Conservation (phyloP, 2,888 invertebrate genomes). For the Carterocephalus palaemon region DNA sequence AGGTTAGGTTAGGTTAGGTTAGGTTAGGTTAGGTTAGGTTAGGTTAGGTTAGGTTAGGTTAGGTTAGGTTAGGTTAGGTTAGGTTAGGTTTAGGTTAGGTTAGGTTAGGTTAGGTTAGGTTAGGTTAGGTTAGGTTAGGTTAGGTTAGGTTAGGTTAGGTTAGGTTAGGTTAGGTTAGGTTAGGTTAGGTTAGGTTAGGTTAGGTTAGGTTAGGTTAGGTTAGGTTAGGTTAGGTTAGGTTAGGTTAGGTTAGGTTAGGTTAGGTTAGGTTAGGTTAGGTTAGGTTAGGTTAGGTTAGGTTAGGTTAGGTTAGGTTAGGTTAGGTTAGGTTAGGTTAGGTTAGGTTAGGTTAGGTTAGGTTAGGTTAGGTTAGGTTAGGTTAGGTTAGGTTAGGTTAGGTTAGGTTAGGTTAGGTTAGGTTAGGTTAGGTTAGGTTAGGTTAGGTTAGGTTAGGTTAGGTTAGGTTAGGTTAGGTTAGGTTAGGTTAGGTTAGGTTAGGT, state of each 20-base stretch:
- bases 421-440: neutral
- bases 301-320: neutral
- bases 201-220: neutral
- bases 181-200: neutral
- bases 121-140: neutral
- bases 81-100: too few relatives aligned
- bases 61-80: neutral
- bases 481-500: neutral
- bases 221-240: neutral
- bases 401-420: neutral
- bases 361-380: neutral
- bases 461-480: neutral
- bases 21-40: neutral
- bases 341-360: neutral
- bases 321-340: neutral
- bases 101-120: neutral
- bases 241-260: neutral
- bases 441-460: neutral
- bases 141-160: neutral
- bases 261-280: neutral
- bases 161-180: neutral
- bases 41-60: neutral
- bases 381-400: neutral
- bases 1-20: neutral
- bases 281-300: neutral